A percentile compares a stretch with the other conserved stretches of the same genome.
Conservation (phyloP, 1,140 invertebrate species). For the Diploscapter pachys region DNA sequence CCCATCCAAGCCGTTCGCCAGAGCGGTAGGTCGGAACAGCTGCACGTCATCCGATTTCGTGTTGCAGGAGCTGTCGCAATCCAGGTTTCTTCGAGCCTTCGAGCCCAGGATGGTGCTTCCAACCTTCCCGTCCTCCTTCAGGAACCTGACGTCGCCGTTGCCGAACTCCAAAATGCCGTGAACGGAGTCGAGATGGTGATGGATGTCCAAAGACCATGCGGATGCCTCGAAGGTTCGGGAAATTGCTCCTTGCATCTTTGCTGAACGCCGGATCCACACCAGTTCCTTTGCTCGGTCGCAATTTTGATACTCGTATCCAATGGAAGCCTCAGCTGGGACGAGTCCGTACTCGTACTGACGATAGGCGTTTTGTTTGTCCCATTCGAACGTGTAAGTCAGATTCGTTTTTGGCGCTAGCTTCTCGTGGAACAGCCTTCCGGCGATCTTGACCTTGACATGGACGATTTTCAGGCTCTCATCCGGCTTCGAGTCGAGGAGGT, state of each 20-base stretch:
- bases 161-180: conserved; percentile 62
- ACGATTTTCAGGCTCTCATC: conserved; percentile 45
- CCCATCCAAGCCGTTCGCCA: conserved; percentile 85
- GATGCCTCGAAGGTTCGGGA: conserved; percentile 94
- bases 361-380: conserved; percentile 95
- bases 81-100: conserved; percentile 19
- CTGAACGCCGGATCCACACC: conserved; percentile 65
- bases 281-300: conserved; percentile 67
- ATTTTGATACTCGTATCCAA: conserved; percentile 88
- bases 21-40: conserved; percentile 81
- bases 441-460: conserved; percentile 69
- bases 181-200: conserved; percentile 94
- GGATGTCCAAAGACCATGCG: conserved; percentile 93
- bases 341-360: conserved; percentile 81
- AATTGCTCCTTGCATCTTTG: conserved; percentile 87
- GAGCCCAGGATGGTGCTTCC: neutral
- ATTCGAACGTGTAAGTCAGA: conserved; percentile 87
- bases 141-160: no score
- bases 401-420: conserved; percentile 91
- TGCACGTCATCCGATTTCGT: conserved; percentile 68
- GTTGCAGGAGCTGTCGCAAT: conserved; percentile 23
- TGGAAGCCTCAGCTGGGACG: conserved; percentile 61
- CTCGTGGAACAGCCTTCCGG: conserved; percentile 83
- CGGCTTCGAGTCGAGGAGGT: conserved; percentile 21
- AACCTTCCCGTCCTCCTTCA: no score